Conservation (phyloP, 2,888 invertebrate genomes). For the Drosophila demipolita region DNA sequence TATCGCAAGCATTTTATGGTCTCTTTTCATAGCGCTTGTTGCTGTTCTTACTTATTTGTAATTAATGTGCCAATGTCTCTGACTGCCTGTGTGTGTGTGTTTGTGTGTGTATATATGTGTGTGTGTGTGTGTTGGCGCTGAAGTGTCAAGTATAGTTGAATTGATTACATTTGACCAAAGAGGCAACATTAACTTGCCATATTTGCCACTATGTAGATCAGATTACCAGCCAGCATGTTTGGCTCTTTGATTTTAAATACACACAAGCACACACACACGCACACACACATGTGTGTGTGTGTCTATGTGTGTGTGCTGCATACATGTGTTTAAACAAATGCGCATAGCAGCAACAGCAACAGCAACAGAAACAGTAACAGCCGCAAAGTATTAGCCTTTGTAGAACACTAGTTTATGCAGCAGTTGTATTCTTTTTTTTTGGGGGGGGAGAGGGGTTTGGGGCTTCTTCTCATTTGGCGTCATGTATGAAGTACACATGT, state of each 20-base stretch:
- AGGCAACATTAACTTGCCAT: constrained; percentile 62
- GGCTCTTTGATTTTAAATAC: constrained; percentile 37
- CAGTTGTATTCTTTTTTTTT: background rate
- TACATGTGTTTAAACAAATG: constrained; percentile 9
- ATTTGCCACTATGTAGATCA: constrained; percentile 65
- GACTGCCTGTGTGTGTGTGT: background rate
- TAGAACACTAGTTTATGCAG: constrained; percentile 8
- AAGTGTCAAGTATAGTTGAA: constrained; percentile 68
- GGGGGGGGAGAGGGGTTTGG: background rate
- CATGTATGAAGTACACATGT: constrained; percentile 26
- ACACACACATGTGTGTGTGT: background rate
- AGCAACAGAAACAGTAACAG: constrained; percentile 20
- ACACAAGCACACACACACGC: constrained; percentile 3
- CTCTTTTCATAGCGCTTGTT: constrained; percentile 53
- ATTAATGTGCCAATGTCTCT: constrained; percentile 47
- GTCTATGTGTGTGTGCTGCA: background rate
- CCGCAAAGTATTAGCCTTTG: constrained; percentile 36
- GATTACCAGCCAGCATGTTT: constrained; percentile 51
- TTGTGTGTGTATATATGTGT: background rate
- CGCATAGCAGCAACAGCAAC: constrained; percentile 12
- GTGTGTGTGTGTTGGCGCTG: constrained; percentile 49
- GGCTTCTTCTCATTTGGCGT: constrained; percentile 12
- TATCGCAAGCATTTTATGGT: constrained; percentile 58
- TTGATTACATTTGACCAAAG: constrained; percentile 67
- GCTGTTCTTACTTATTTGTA: constrained; percentile 56